Percentiles rank a stretch among this genome's conserved stretches.
phyloP scores from a whole-genome alignment of 2,888 invertebrate species.

The Caenorhabditis plicata region DNA sequence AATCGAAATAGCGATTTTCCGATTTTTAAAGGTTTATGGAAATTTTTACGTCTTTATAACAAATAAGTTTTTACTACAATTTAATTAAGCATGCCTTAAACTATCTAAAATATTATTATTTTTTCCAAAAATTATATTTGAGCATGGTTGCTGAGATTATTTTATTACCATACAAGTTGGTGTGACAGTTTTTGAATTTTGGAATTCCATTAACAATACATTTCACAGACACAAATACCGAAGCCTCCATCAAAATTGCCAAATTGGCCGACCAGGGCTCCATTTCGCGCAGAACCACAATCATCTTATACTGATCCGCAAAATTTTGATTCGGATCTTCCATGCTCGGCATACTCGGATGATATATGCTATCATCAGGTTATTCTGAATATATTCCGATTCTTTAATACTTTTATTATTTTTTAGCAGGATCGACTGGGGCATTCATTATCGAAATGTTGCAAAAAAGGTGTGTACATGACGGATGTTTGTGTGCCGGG shows the following conservation, averaged over 20 bases:
- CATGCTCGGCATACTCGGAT: slow-evolving; percentile 61
- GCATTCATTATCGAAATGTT: slow-evolving; percentile 55
- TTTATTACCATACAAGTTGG: too few species aligned
- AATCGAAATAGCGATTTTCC: too few species aligned
- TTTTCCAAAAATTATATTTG: too few species aligned
- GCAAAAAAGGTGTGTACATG: slow-evolving; percentile 59
- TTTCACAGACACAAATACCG: slow-evolving; percentile 6
- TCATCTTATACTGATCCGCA: background rate
- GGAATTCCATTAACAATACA: too few species aligned
- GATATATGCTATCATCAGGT: slow-evolving; percentile 64
- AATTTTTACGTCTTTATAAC: too few species aligned
- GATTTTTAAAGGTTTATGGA: too few species aligned
- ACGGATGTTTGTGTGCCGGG: slow-evolving; percentile 63
- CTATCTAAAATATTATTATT: too few species aligned
- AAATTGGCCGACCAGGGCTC: slow-evolving; percentile 17
- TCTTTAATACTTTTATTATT: background rate
- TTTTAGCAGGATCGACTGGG: slow-evolving; percentile 52
- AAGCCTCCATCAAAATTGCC: slow-evolving; percentile 8
- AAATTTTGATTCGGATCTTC: slow-evolving; percentile 27
- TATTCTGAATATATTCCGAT: background rate
- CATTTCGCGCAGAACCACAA: slow-evolving; percentile 5
- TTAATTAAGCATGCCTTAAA: too few species aligned
- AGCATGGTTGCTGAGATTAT: too few species aligned
- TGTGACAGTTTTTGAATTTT: too few species aligned
- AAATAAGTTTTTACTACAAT: too few species aligned